Conservation (phyloP, 1,140 invertebrate genomes). For the Megathymus violae region DNA sequence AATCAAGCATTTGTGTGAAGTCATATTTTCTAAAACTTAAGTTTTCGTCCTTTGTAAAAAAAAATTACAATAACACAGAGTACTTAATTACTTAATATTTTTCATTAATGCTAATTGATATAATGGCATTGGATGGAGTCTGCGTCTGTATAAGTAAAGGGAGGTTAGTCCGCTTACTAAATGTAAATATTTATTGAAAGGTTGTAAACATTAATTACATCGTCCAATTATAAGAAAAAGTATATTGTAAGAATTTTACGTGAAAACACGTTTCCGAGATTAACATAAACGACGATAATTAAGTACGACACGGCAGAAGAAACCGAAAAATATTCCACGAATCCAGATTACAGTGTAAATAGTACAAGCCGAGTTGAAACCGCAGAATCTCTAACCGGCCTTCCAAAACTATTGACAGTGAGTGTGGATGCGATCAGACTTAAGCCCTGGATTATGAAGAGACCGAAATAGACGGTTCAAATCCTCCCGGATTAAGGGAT, state of each 20-base stretch:
- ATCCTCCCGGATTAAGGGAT: slow-evolving; percentile 81
- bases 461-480: slow-evolving; percentile 82
- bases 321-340: slow-evolving; percentile 72
- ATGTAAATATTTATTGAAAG: background rate
- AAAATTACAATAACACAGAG: too few species aligned
- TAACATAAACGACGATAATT: slow-evolving; percentile 50
- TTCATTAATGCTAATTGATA: too few species aligned
- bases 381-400: slow-evolving; percentile 77
- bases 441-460: slow-evolving; percentile 81
- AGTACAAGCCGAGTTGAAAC: slow-evolving; percentile 65
- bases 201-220: background rate
- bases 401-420: slow-evolving; percentile 82
- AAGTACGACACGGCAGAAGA: slow-evolving; percentile 56
- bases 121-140: too few species aligned
- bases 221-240: too few species aligned
- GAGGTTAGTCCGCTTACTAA: too few species aligned
- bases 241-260: slow-evolving; percentile 42
- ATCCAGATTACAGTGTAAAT: slow-evolving; percentile 68
- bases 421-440: slow-evolving; percentile 81
- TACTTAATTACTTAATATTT: too few species aligned
- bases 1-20: too few species aligned
- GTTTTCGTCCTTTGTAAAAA: too few species aligned
- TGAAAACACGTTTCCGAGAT: slow-evolving; percentile 62
- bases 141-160: too few species aligned
- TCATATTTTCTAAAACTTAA: too few species aligned